Evolutionary conservation across 1,140 invertebrate genomes (phyloP).

Genomic region (Brachionus manjavacas): DNA sequence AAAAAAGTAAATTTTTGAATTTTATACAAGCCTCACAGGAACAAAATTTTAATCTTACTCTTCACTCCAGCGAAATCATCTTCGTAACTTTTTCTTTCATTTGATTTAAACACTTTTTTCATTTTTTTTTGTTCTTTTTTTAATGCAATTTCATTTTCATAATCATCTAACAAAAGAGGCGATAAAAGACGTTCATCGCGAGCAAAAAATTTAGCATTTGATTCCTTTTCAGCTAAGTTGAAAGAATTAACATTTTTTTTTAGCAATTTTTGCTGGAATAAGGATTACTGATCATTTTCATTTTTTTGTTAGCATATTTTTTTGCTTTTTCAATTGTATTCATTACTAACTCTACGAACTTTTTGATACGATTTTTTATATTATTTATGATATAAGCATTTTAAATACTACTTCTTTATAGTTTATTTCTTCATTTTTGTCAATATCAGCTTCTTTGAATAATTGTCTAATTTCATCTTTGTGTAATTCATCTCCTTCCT

Average conservation of each 20-base stretch:
- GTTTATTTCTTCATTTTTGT: neutral
- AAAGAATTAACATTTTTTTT: neutral
- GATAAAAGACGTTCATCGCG: too few relatives aligned
- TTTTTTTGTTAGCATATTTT: neutral
- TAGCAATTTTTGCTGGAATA: neutral
- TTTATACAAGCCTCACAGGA: too few relatives aligned
- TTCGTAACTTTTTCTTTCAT: too few relatives aligned
- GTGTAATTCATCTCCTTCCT: neutral
- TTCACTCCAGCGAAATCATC: too few relatives aligned
- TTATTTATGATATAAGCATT: neutral
- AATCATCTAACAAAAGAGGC: too few relatives aligned
- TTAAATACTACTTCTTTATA: neutral
- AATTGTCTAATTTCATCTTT: neutral
- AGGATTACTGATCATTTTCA: neutral
- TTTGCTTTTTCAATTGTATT: conserved; percentile 9
- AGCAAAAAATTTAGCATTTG: neutral
- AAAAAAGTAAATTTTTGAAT: too few relatives aligned
- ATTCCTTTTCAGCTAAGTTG: neutral
- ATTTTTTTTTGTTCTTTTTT: too few relatives aligned
- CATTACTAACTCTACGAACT: neutral
- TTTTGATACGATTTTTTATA: neutral
- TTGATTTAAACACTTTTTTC: too few relatives aligned
- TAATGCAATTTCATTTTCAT: too few relatives aligned
- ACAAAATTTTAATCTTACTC: too few relatives aligned
- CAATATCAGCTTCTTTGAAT: neutral